Percentiles rank a stretch among this genome's conserved stretches.
Conservation (phyloP, 2,888 invertebrate genomes). For the Drosophila paranaensis region DNA sequence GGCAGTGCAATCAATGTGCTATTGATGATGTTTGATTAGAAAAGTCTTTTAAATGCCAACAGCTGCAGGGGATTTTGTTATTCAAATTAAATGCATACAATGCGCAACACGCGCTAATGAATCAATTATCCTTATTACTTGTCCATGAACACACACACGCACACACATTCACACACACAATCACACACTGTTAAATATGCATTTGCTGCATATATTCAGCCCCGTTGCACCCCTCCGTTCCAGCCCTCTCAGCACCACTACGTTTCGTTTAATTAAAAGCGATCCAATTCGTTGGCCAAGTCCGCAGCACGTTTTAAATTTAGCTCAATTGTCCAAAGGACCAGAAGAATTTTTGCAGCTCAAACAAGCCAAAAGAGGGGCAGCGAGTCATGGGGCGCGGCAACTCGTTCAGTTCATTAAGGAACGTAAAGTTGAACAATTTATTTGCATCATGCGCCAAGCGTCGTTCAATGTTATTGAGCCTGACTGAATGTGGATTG, state of each 20-base stretch:
- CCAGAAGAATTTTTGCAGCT: constrained; percentile 18
- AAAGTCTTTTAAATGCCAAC: constrained; percentile 34
- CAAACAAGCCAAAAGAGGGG: constrained; percentile 9
- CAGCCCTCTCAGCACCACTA: background rate
- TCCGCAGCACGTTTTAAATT: constrained; percentile 70
- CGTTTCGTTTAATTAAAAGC: constrained; percentile 68
- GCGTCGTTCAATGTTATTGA: constrained; percentile 52
- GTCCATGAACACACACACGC: constrained; percentile 22
- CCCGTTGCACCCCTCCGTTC: background rate
- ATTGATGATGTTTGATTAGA: constrained; percentile 67
- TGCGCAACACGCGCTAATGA: constrained; percentile 68
- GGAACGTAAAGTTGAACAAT: constrained; percentile 67
- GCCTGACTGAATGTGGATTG: constrained; percentile 52
- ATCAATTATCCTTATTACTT: constrained; percentile 74
- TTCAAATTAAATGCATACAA: constrained; percentile 69
- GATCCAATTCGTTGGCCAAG: constrained; percentile 41
- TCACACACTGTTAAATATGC: constrained; percentile 45
- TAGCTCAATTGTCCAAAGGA: constrained; percentile 43
- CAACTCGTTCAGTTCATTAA: constrained; percentile 63
- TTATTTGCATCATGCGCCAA: constrained; percentile 68
- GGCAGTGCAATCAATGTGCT: constrained; percentile 47
- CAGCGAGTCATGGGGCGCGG: background rate
- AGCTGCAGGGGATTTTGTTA: constrained; percentile 36
- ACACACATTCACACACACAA: constrained; percentile 27
- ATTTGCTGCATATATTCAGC: constrained; percentile 20